Base-by-base conservation (phyloP, 2,113 vertebrate genomes). In the Symphodus melops region DNA sequence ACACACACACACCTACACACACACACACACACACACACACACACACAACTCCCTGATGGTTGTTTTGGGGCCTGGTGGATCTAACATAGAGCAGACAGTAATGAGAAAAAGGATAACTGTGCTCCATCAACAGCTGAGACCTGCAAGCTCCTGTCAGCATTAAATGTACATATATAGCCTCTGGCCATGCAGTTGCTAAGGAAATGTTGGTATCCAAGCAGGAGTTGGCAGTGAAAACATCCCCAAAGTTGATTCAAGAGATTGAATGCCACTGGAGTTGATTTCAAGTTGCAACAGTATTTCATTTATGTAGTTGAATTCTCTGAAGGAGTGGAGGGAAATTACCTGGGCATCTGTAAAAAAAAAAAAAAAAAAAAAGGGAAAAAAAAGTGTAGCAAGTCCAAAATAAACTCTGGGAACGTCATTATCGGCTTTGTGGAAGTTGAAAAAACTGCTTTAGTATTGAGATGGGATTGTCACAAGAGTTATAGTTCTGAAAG, bases 71-170 rank as follows among this genome's bases (percentile, higher is more conserved):
- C 85, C 82, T 82, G 85, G 70, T 78, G 69, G 66, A 86, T 82
- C 72, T 89, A 80, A 88, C 81, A 80, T 64, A 63, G 68, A 86
- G 65, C 81, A 84, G 77, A 85, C 81, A 86, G 89, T 93, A 93
- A 94, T 93, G 91, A 93, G 90, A 91, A 91, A 88, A 84, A 77
- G 87, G 87, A 92, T 89, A 89, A 85, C 83, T 66, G 82, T 81
- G 70, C 75, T 89, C 72, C 75, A 89, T 86, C 89, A 89, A 86
- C 92, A 93, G 93, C 91, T 93, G 91, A 89, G 91, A 77, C 89
- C 91, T 69, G 77, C 77, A 86, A 86, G 88, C 81, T 89, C 84
- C 85, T 75, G 85, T 88, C 88, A 87, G 62, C 75, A 68, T 88
- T 88, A 89, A 90, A 88, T 72, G 77, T 85, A 86, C 90, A 90